phyloP scores from a whole-genome alignment of 2,888 invertebrate species.

The Agrotis exclamationis region DNA sequence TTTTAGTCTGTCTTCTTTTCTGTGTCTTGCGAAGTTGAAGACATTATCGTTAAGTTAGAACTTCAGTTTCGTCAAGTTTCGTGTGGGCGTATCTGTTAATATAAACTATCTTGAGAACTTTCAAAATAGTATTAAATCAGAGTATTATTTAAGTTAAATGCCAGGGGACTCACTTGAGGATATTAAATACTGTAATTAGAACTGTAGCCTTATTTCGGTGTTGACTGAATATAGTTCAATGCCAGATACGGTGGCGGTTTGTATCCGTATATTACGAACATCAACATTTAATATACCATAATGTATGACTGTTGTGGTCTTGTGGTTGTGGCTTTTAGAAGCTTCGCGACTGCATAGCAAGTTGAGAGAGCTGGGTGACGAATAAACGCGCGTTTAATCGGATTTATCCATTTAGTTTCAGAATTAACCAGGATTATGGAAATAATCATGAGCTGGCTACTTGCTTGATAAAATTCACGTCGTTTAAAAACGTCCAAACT shows the following conservation, averaged over 20 bases:
- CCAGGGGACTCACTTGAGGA: constrained; percentile 11
- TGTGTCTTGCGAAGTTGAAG: constrained; percentile 11
- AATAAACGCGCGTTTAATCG: not conserved
- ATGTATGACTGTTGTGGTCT: constrained; percentile 19
- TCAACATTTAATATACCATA: constrained; percentile 23
- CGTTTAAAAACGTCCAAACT: constrained; percentile 14
- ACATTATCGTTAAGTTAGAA: constrained; percentile 26
- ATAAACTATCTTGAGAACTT: not conserved
- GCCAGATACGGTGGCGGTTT: constrained; percentile 36
- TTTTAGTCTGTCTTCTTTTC: constrained; percentile 18
- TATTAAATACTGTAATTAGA: constrained; percentile 44
- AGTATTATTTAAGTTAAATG: constrained; percentile 20
- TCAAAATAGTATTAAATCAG: constrained; percentile 23
- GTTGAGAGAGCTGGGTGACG: constrained; percentile 1
- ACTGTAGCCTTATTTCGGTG: constrained; percentile 33
- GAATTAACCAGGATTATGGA: not conserved
- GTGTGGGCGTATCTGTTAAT: not conserved
- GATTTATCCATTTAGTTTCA: not conserved
- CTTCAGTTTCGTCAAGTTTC: not conserved
- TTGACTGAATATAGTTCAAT: constrained; percentile 45
- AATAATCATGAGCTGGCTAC: not conserved
- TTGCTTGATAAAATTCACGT: not conserved
- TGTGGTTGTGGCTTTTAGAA: constrained; percentile 13
- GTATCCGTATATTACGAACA: constrained; percentile 17
- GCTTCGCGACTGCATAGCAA: constrained; percentile 6